Evolutionary conservation across 2,113 vertebrate genomes (phyloP).

Genomic region (Rhabdomys dilectus): DNA sequence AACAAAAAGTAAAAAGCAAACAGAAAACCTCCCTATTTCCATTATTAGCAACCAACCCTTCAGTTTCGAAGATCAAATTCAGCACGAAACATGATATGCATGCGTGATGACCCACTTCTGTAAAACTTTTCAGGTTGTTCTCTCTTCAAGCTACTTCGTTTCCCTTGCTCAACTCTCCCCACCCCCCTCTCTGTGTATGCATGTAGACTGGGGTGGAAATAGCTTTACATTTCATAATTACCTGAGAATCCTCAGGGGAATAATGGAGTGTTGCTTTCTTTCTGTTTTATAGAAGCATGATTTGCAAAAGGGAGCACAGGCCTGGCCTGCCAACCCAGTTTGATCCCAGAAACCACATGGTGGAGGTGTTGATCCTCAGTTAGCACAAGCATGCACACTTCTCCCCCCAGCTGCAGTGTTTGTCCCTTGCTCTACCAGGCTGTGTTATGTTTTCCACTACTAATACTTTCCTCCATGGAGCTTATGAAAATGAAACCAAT

Average conservation of each 20-base stretch:
- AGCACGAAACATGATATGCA: neutral
- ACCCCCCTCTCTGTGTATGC: too few relatives aligned
- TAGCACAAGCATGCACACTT: too few relatives aligned
- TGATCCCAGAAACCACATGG: neutral
- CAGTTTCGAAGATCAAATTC: slow-evolving; percentile 18
- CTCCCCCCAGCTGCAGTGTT: too few relatives aligned
- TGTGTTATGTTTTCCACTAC: neutral
- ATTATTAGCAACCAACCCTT: neutral
- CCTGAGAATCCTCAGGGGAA: neutral
- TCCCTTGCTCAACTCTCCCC: neutral
- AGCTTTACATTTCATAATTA: neutral
- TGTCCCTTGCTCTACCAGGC: neutral
- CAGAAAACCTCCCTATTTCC: neutral
- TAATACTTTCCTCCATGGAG: neutral
- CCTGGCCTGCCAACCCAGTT: neutral
- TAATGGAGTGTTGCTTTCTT: neutral
- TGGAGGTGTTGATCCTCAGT: neutral
- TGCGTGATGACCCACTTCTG: neutral
- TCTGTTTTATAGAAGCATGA: slow-evolving; percentile 10
- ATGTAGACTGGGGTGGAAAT: neutral
- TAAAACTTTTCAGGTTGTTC: neutral
- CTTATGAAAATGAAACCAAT: neutral
- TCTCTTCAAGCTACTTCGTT: slow-evolving; percentile 6
- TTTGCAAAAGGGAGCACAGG: neutral
- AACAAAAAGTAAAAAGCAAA: neutral